Evolutionary conservation across 2,797 vertebrate species (phyloP).

Genomic region (Esox lucius): DNA sequence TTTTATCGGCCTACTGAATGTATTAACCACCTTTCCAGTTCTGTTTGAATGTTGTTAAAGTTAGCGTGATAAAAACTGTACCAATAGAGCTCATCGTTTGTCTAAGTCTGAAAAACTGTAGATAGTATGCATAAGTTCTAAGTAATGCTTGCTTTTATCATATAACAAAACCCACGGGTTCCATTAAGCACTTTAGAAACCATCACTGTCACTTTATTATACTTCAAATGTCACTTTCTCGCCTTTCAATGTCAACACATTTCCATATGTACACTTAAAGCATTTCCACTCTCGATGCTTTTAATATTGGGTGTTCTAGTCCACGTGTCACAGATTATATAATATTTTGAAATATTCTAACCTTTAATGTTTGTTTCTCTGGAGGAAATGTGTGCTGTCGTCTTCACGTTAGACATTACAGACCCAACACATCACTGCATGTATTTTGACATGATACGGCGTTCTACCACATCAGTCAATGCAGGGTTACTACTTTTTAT

Average conservation of each 20-base stretch:
- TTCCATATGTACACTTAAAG: conserved; percentile 9
- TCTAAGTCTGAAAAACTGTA: background rate
- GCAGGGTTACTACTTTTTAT: conserved; percentile 22
- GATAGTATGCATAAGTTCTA: background rate
- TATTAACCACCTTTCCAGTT: no score
- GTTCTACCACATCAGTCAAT: conserved; percentile 30
- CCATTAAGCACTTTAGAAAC: no score
- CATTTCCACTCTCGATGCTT: conserved; percentile 14
- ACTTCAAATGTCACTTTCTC: conserved; percentile 13
- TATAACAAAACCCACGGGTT: no score
- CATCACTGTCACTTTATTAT: background rate
- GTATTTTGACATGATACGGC: conserved; percentile 29
- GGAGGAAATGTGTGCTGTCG: conserved; percentile 40
- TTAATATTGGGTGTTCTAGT: conserved; percentile 24
- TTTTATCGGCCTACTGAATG: no score
- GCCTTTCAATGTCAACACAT: conserved; percentile 16
- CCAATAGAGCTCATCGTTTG: background rate
- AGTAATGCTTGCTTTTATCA: background rate
- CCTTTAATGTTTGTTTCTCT: conserved; percentile 33
- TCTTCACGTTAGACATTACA: conserved; percentile 42
- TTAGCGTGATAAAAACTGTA: background rate
- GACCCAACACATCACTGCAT: conserved; percentile 22
- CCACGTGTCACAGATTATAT: conserved; percentile 33
- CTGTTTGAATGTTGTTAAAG: background rate
- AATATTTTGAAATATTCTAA: conserved; percentile 19